These are phyloP conservation scores for Guaruba guarouba DNA, from an alignment of 2,113 vertebrate genomes.

Conservation along the genomic window DNA sequence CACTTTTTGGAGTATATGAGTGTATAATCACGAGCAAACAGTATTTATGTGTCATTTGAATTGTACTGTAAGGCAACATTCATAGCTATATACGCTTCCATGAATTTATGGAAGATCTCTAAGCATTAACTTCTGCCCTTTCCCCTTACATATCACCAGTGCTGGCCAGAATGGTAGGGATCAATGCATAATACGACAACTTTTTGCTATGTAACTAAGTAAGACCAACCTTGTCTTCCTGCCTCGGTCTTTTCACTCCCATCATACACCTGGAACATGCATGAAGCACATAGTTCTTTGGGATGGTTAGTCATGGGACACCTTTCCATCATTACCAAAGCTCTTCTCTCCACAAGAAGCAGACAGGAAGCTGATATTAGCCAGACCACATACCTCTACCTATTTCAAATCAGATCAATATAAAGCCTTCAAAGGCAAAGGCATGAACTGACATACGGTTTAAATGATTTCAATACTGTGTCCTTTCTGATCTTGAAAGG, in stretches of 20 bases:
- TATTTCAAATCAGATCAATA: conserved; percentile 26
- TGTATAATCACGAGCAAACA: not conserved
- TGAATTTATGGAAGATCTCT: not conserved
- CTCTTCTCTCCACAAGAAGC: not conserved
- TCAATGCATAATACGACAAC: not conserved
- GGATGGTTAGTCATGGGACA: not conserved
- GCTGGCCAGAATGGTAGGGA: not conserved
- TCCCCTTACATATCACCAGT: not conserved
- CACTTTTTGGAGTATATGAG: not conserved
- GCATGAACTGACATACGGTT: not conserved
- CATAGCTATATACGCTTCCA: not conserved
- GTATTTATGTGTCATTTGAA: not conserved
- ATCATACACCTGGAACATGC: not conserved
- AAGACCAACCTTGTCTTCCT: not conserved
- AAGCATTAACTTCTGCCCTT: not conserved
- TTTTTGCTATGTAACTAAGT: not conserved
- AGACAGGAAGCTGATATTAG: not conserved
- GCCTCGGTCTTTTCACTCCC: not conserved
- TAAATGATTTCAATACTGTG: not conserved
- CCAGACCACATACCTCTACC: not conserved
- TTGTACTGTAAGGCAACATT: not conserved
- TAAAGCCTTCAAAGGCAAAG: not conserved
- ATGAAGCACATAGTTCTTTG: not conserved
- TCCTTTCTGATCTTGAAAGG: not conserved
- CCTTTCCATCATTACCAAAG: not conserved